Evolutionary conservation across 1,140 invertebrate species (phyloP), one percentile per base, ranked within the genome.

Genomic region (Phymastichus coffea): DNA sequence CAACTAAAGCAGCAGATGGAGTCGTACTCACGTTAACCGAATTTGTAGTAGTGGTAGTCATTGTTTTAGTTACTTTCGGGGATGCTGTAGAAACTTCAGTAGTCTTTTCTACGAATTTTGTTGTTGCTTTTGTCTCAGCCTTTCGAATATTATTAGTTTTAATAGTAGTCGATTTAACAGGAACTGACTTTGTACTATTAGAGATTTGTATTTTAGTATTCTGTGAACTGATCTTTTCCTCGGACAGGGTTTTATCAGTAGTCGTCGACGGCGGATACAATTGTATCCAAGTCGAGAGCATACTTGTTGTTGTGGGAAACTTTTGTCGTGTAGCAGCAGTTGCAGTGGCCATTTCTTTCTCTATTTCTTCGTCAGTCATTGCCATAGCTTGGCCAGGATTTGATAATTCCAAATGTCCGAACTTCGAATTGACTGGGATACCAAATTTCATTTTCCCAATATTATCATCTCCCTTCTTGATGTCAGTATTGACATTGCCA

Each of bases 231-330:
- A n/a, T n/a, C n/a, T n/a, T n/a, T n/a, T n/a, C n/a, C n/a, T n/a
- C n/a, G n/a, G n/a, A n/a, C n/a, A n/a, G n/a, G 68, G 55, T 81
- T 14, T 26, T 26, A 25, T 61, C 52, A 15, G 68, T 64, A 1
- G 77, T 80, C 1, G 79, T 78, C 0, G 80, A 75, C 20, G 82
- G 81, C 3, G 82, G 80, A 70, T 86, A 88, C 20, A 90, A 69
- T n/a, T 89, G 74, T 63, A 90, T 86, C 88, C 88, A 90, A 3
- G 88, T 90, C 2, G 87, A 89, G 55, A 90, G 80, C 6, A 87
- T 86, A 66, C 85, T 84, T 35, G 84, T 82, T 1, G 84, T 81
- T 0, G 86, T 88, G 10, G 85, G 82, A 2, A 84, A 79, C 68
- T 72, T 71, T 57, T 82, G 79, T 2, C 83, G 64, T 0, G 62